Evolutionary conservation across 2,113 vertebrate genomes (phyloP), one percentile per base, ranked within the genome.

Genomic region (Setophaga coronata): DNA sequence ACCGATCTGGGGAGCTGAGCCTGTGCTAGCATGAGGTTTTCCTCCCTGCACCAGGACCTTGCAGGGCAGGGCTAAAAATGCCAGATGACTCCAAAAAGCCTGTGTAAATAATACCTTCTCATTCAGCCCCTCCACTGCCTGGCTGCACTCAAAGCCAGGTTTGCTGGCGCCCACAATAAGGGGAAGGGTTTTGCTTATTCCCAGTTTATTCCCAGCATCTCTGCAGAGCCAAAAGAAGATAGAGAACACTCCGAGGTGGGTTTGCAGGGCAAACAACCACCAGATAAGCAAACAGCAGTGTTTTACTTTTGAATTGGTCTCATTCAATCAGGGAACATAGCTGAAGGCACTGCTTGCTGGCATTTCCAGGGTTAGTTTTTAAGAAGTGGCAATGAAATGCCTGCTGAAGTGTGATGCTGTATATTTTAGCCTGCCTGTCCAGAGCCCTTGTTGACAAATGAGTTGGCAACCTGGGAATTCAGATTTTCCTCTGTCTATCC

Each of bases 371-470:
- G 51, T 45, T 72, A 18, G 15, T 66, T 91, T 93, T 54, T 65
- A 74, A 89, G 65, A 89, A 83, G 18, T 14, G 71, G 51, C 65
- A 82, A 40, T 72, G 82, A 81, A 92, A 67, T 50, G 62, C 67
- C 54, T 90, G 78, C 57, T 71, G 58, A 25, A 53, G 53, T 57
- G 88, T 60, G 66, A 34, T 6, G 5, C 45, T 69, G 25, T 86
- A 12, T 72, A 65, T 91, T 91, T 87, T 28, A 94, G 43, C 1
- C 13, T 85, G 78, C 45, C 57, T 87, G 70, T 43, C 53, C 2
- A 1, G 87, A 87, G 66, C 18, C 23, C 80, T 86, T 88, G 82
- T 69, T 93, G 74, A 95, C 79, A 96, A 94, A 86, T 86, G 67
- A 73, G 67, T 62, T 88, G 88, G 82, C 86, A 93, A 18, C 66